Evolutionary conservation across 2,113 vertebrate species (phyloP).

Genomic region (Arizona elegans): DNA sequence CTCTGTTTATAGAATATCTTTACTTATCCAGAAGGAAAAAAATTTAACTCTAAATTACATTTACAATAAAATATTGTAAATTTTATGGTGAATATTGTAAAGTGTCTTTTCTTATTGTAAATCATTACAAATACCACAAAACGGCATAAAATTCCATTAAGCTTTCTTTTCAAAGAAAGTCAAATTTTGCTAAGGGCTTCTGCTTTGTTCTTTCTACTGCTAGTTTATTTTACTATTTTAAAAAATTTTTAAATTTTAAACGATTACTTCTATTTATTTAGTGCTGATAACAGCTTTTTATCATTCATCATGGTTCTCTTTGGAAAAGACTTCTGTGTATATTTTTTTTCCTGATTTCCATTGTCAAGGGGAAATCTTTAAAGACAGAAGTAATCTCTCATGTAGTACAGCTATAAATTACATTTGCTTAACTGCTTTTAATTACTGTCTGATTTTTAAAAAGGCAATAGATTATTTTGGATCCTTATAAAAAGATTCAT

Average conservation of each 20-base stretch:
- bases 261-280: neutral
- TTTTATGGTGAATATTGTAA: too few species aligned
- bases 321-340: neutral
- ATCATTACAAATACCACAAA: neutral
- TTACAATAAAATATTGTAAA: too few species aligned
- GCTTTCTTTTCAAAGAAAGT: neutral
- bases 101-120: neutral
- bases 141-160: neutral
- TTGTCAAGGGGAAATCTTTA: neutral
- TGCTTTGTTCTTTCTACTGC: neutral
- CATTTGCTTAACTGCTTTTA: neutral
- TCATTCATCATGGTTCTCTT: neutral
- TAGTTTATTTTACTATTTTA: neutral
- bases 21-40: neutral
- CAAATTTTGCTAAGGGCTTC: neutral
- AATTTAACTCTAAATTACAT: neutral
- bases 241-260: neutral
- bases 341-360: neutral
- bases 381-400: neutral
- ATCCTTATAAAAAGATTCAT: neutral
- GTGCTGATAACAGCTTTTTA: neutral
- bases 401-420: neutral
- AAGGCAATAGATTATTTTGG: neutral
- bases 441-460: neutral
- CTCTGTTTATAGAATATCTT: neutral